Conservation (phyloP, 1,140 invertebrate species). For the Drosophila mayri region DNA sequence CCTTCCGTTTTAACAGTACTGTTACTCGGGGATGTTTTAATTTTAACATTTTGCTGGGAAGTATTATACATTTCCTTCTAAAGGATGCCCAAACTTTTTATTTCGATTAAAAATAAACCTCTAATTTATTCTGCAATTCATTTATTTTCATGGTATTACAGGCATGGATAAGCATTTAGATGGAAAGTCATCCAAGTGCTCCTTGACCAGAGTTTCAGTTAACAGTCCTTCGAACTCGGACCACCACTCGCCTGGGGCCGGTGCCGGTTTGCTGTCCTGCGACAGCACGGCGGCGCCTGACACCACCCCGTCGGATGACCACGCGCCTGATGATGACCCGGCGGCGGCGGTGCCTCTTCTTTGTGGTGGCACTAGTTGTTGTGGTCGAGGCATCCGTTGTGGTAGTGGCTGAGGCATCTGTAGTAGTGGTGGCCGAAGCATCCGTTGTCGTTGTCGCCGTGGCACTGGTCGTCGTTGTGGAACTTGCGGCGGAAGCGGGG, state of each 20-base stretch:
- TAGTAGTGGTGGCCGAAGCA: slow-evolving; percentile 10
- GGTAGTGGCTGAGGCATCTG: slow-evolving; percentile 13
- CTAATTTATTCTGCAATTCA: neutral
- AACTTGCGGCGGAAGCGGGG: neutral
- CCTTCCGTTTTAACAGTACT: neutral
- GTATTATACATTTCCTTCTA: neutral
- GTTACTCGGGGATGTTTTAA: neutral
- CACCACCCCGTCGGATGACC: slow-evolving; percentile 18
- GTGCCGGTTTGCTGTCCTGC: neutral
- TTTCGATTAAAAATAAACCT: neutral
- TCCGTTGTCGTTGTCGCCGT: slow-evolving; percentile 9
- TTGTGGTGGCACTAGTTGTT: slow-evolving; percentile 1
- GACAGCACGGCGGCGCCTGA: neutral
- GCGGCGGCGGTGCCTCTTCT: slow-evolving; percentile 16
- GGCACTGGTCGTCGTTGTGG: neutral
- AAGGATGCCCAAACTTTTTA: neutral
- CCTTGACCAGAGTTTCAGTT: neutral
- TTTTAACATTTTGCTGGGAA: neutral
- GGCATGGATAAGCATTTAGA: neutral
- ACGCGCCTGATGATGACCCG: slow-evolving; percentile 34
- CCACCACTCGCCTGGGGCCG: slow-evolving; percentile 12
- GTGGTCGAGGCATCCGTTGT: slow-evolving; percentile 8
- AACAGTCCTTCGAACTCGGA: slow-evolving; percentile 33
- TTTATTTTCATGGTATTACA: neutral
- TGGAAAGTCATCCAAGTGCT: neutral